Evolutionary conservation across 2,888 invertebrate species (phyloP), one percentile per base, ranked within the genome.

Genomic region (Lordiphosa andalusiaca): DNA sequence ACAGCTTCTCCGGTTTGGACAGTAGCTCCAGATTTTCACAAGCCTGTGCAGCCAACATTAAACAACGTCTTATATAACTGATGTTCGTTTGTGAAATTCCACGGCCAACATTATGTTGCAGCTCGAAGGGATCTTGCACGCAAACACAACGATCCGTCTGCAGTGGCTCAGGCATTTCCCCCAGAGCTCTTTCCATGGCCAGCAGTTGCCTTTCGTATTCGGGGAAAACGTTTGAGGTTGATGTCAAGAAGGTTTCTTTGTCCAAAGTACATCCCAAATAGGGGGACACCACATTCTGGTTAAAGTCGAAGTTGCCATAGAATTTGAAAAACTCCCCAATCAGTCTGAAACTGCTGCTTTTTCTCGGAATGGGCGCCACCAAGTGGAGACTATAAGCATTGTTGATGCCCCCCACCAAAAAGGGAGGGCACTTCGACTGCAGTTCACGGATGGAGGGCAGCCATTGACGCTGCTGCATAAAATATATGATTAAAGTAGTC

Each of bases 301-400:
- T 89, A 73, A 93, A 94, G 63, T 93, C 90, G 73, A 93, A 94
- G 3, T 85, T 80, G 0, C 90, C 78, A 84, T 93, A 95, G 83
- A 92, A 94, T n/a, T 90, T 83, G 78, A 94, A 95, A 88, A 95
- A 95, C 0, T 92, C 93, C 2, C 90, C 89, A 2, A 95, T 86
- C 0, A 95, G 86, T 13, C 92, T 90, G 0, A 91, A 84, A 0
- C 92, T 84, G 2, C 90, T 86, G 0, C 89, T 6, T 0, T 39
- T 49, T 0, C 36, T 12, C 4, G 84, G 66, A 49, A 86, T 77
- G 0, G 83, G 83, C 13, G 89, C 75, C 2, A 80, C 68, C 0
- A 63, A 35, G 3, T 67, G 58, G n/a, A 88, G 63, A 50, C 77
- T 69, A 19, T 80, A 85, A 0, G 73, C 83, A 48, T 84, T 86